Evolutionary conservation across 2,888 invertebrate species (phyloP), one percentile per base, ranked within the genome.

Genomic region (Drosophila melanocephala): DNA sequence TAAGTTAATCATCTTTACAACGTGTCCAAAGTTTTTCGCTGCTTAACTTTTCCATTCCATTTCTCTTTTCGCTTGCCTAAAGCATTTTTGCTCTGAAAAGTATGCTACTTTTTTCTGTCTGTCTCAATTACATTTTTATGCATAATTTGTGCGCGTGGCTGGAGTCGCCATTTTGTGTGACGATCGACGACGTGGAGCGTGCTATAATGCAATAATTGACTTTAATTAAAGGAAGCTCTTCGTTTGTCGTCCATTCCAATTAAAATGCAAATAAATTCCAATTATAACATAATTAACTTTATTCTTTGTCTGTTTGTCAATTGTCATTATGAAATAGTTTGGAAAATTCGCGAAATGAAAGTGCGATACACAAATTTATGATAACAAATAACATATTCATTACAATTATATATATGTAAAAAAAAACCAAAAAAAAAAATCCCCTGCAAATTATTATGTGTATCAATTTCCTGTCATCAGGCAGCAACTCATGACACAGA

Each of bases 381-480:
- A 76, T 65, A 76, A 72, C 32, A 79, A 79, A 47, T 72, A 68
- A 72, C 72, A 55, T 37, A 68, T 72, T 59, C 67, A 68, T 75
- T 75, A 65, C 59, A 57, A 9, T 42, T n/a, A 61, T 33, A 77
- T 35, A 35, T 42, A 52, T 39, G 37, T 0, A 33, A 53, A 33
- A 10, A 64, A 33, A 61, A 56, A 65, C 35, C 14, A 2, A 32
- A 14, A 44, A 26, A 26, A 47, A 44, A 73, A 42, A 44, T 35
- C 16, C 51, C 28, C 52, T 26, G 68, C 10, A 35, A 63, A 57
- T 42, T 51, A 26, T 70, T 37, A 79, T 69, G n/a, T 59, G 60
- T 60, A 78, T 78, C 72, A 79, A 79, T 81, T 79, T 76, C 56
- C 76, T 66, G 79, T 79, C 79, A 81, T 76, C 79, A 52, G 22